These are phyloP conservation scores for Adelphocoris suturalis DNA, from an alignment of 2,888 invertebrate genomes.

Conservation along the genomic window DNA sequence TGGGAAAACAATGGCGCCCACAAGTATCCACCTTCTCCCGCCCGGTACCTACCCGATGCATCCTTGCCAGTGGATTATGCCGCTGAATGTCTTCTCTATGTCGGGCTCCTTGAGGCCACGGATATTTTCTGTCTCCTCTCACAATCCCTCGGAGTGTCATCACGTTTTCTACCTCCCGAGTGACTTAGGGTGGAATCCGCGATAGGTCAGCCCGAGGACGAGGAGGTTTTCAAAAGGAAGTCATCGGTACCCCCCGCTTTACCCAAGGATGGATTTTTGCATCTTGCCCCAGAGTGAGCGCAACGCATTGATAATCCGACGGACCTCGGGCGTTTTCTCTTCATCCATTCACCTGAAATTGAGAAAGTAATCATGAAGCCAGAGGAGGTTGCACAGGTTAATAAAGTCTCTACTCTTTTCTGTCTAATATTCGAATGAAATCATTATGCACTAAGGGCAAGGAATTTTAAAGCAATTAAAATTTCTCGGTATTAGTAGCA, in stretches of 20 bases:
- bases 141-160: conserved; percentile 24
- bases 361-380: neutral
- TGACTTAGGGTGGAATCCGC: conserved; percentile 1
- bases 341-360: neutral
- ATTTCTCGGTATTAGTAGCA: no score
- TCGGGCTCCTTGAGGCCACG: neutral
- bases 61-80: conserved; percentile 15
- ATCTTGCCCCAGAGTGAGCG: conserved; percentile 9
- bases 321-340: neutral
- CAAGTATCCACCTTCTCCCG: conserved; percentile 28
- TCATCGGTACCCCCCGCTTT: neutral
- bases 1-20: conserved; percentile 14
- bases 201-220: conserved; percentile 24
- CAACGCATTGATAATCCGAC: neutral
- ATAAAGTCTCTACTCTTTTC: no score
- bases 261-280: neutral
- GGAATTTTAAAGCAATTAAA: no score
- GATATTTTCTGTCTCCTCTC: conserved; percentile 22
- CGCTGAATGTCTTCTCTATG: conserved; percentile 23
- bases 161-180: conserved; percentile 15
- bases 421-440: no score
- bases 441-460: no score
- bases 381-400: neutral
- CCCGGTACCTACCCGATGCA: neutral
- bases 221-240: conserved; percentile 9